Conservation (phyloP, 1,140 invertebrate species). For the Cyclargus thomasi region DNA sequence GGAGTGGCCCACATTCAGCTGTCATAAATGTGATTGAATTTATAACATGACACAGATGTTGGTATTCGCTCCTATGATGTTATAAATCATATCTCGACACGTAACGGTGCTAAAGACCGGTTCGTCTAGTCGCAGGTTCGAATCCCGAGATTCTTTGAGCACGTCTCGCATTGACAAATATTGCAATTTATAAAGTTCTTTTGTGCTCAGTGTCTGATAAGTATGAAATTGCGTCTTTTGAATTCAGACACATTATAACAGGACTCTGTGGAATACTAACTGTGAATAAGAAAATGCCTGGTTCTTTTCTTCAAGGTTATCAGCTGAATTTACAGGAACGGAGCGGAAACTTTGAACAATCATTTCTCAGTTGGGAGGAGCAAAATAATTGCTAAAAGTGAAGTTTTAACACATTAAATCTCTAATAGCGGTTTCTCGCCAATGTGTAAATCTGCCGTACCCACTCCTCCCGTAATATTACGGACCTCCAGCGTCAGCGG, state of each 20-base stretch:
- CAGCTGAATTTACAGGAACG: too few species aligned
- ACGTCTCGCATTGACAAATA: conserved; percentile 17
- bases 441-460: background rate
- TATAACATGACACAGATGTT: conserved; percentile 21
- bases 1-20: conserved; percentile 2
- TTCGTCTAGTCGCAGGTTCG: conserved; percentile 24
- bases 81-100: conserved; percentile 45
- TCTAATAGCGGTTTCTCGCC: background rate
- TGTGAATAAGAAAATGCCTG: background rate
- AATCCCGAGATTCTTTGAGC: conserved; percentile 22
- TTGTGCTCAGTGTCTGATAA: background rate
- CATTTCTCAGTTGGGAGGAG: too few species aligned
- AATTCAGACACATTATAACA: background rate
- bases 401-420: too few species aligned
- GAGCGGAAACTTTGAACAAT: too few species aligned
- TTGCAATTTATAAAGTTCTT: conserved; percentile 11
- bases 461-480: background rate
- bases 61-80: conserved; percentile 32
- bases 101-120: conserved; percentile 32
- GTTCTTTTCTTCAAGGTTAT: too few species aligned
- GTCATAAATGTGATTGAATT: conserved; percentile 13
- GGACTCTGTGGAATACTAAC: background rate
- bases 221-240: background rate
- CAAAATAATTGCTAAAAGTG: too few species aligned
- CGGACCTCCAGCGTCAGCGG: conserved; percentile 11